Evolutionary conservation across 2,797 vertebrate species (phyloP).

Genomic region (Parauchenoglanis ngamensis): DNA sequence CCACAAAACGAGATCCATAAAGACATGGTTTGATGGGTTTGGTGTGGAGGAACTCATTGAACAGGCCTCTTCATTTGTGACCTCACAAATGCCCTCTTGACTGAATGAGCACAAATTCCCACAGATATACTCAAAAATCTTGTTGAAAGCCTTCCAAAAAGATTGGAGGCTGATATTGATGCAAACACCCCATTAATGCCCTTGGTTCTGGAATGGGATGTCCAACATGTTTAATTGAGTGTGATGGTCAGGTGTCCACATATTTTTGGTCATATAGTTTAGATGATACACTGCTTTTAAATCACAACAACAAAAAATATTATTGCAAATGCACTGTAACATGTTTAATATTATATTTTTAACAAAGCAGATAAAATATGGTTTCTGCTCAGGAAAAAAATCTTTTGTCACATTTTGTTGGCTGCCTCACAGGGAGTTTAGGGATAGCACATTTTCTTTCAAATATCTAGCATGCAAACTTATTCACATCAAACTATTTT

Average conservation of each 20-base stretch:
- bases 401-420: not conserved
- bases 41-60: not conserved
- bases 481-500: conserved; percentile 4
- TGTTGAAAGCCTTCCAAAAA: not conserved
- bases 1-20: not conserved
- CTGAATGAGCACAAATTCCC: not conserved
- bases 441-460: not conserved
- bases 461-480: not conserved
- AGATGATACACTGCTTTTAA: not conserved
- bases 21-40: not conserved
- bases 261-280: not conserved
- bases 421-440: not conserved
- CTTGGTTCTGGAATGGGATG: not conserved
- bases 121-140: not conserved
- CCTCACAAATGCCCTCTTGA: not conserved
- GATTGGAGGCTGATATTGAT: not conserved
- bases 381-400: not conserved
- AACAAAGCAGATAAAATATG: not conserved
- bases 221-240: not conserved
- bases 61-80: not conserved
- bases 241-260: not conserved
- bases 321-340: not conserved
- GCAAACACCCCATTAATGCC: not conserved
- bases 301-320: not conserved
- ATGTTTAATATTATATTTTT: not conserved